Evolutionary conservation across 2,797 vertebrate species (phyloP), one percentile per base, ranked within the genome.

Genomic region (Sarcophilus harrisii): DNA sequence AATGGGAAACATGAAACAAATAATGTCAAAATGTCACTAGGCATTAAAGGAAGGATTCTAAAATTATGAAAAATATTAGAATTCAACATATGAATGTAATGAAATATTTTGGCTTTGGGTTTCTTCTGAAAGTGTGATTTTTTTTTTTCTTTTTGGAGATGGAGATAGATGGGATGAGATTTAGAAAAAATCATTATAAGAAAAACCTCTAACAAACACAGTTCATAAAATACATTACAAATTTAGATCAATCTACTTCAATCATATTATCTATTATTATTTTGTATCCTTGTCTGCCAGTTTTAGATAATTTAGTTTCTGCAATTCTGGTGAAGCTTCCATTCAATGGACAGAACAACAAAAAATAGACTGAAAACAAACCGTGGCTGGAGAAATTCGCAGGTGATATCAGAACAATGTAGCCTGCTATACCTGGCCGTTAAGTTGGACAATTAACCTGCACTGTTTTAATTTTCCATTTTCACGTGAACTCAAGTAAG

Each of bases 281-380:
- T 29, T 91, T 92, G n/a, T 58, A 91, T 97, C 93, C 92, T 95
- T 57, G 94, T 96, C 96, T 93, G 91, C 58, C 95, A 57, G 54
- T 92, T 98, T 95, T 91, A 97, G 97, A 96, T 97, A 90, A 98
- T 96, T 97, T 0, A 0, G 89, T 98, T 97, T 97, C 66, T 95
- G 92, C 95, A 98, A 97, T 98, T 98, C 98, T 60, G 93, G 73
- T 87, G 58, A 93, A 96, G 57, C 87, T 95, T n/a, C 95, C 94
- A 32, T 92, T 93, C 60, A 94, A 55, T n/a, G 18, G 16, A 91
- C 91, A 96, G 93, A 66, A 30, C 93, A 97, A 55, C 54, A 97
- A 93, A 91, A 91, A 30, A 89, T 90, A 92, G 91, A 60, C 60
- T 90, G n/a, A 95, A 98, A 97, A 97, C 52, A 96, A 97, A 90